A percentile compares a stretch with the other conserved stretches of the same genome.
Evolutionary conservation across 2,797 vertebrate species (phyloP).

Genomic region (Monodelphis domestica): DNA sequence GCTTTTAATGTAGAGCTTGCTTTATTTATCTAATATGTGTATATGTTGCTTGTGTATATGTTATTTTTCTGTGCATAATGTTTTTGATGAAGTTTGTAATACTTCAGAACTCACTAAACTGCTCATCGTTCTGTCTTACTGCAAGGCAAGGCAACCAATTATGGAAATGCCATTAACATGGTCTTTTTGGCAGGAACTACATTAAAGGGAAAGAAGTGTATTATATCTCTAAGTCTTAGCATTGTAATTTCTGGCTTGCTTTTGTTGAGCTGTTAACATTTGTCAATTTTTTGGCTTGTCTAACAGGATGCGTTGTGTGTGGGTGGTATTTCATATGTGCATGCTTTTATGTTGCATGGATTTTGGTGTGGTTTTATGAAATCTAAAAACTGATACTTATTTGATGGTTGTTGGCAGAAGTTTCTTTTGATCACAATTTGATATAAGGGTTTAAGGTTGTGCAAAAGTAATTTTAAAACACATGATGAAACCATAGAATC

Average conservation of each 20-base stretch:
- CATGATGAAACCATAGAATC: slow-evolving; percentile 39
- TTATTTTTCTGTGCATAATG: slow-evolving; percentile 15
- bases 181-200: slow-evolving; percentile 34
- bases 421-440: slow-evolving; percentile 38
- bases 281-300: slow-evolving; percentile 47
- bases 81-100: background rate
- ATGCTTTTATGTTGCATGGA: slow-evolving; percentile 67
- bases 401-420: background rate
- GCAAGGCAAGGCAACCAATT: slow-evolving; percentile 60
- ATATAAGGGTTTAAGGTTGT: slow-evolving; percentile 4
- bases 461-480: slow-evolving; percentile 17
- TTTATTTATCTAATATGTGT: no score
- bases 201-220: slow-evolving; percentile 31
- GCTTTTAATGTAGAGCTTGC: slow-evolving; percentile 30
- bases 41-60: slow-evolving; percentile 41
- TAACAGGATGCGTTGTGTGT: slow-evolving; percentile 52
- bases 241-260: slow-evolving; percentile 60
- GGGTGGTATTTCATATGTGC: slow-evolving; percentile 31
- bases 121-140: slow-evolving; percentile 11
- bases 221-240: slow-evolving; percentile 24
- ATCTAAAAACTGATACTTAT: slow-evolving; percentile 30
- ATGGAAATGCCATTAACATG: slow-evolving; percentile 34
- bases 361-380: slow-evolving; percentile 47
- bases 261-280: slow-evolving; percentile 47
- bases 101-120: slow-evolving; percentile 53